These are phyloP conservation scores for Tragelaphus strepsiceros DNA, from an alignment of 2,113 vertebrate genomes.

Conservation along the genomic window DNA sequence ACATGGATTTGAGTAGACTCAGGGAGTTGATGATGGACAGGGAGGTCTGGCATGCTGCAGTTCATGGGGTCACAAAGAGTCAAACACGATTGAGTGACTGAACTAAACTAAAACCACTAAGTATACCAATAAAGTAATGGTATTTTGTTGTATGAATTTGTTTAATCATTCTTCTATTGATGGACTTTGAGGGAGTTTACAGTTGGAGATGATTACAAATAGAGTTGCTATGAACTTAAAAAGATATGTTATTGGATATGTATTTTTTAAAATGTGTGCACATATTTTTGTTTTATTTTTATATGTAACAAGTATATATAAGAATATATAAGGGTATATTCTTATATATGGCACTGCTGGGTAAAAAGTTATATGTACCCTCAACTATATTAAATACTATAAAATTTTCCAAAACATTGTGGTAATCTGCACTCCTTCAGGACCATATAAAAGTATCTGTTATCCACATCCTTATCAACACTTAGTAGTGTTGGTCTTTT, in stretches of 20 bases:
- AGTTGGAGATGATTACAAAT: background rate
- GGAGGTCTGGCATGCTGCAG: background rate
- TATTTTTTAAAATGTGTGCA: background rate
- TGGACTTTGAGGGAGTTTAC: background rate
- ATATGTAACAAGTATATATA: background rate
- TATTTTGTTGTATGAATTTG: background rate
- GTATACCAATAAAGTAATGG: background rate
- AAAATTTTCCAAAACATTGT: background rate
- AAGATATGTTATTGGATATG: background rate
- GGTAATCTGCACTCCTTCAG: background rate
- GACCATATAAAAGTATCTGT: background rate
- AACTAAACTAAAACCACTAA: background rate
- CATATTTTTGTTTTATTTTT: background rate
- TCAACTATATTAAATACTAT: background rate
- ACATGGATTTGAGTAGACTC: background rate
- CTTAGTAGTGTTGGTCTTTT: background rate
- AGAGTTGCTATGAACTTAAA: background rate
- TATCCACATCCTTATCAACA: background rate
- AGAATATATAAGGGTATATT: background rate
- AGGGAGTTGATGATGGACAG: background rate
- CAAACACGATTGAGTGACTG: accelerated
- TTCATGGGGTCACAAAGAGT: background rate
- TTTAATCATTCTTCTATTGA: background rate
- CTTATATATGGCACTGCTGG: background rate
- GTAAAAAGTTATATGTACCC: background rate